Evolutionary conservation across 2,797 vertebrate species (phyloP), one percentile per base, ranked within the genome.

Genomic region (Sebastes matsubarae): DNA sequence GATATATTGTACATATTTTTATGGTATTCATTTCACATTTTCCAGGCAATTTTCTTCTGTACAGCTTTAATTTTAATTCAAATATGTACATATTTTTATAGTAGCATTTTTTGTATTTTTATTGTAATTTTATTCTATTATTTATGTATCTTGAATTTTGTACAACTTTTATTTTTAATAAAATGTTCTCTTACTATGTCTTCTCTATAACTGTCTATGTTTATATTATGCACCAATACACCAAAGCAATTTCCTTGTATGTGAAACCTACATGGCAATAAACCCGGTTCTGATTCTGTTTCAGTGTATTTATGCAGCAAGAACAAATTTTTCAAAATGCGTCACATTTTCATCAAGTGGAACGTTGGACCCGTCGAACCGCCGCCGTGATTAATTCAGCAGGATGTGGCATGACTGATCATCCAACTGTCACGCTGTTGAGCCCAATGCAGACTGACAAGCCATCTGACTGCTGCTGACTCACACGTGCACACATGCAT

Each of bases 401-500:
- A 69, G 81, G 86, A 92, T 72, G 82, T 75, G 82, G 66, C 87
- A 85, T 72, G 85, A 85, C 75, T 80, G 83, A 85, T 93, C 78
- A 67, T 30, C 79, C 77, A 79, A 75, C 84, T 87, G 85, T 87
- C 87, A 72, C 70, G 72, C 30, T 59, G 74, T 54, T 77, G 73
- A 86, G 85, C 75, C 29, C 67, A 68, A 88, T 79, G 75, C 78
- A 84, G 85, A 84, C 76, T 79, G 88, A 89, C 84, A 87, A 75
- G 68, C 88, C 88, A 82, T 89, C 84, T 89, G 88, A 92, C 83
- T 68, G 77, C 80, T 36, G 81, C 83, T 89, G 89, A 89, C 72
- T 90, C 84, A 86, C 77, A 80, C 14, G 1, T 72, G 76, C 58
- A 68, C 70, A 80, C 54, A 84, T 36, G 57, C 68, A 63, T 64